Percentiles rank a stretch among this genome's conserved stretches.
Evolutionary conservation across 2,113 vertebrate genomes (phyloP).

Genomic region (Chloropsis hardwickii): DNA sequence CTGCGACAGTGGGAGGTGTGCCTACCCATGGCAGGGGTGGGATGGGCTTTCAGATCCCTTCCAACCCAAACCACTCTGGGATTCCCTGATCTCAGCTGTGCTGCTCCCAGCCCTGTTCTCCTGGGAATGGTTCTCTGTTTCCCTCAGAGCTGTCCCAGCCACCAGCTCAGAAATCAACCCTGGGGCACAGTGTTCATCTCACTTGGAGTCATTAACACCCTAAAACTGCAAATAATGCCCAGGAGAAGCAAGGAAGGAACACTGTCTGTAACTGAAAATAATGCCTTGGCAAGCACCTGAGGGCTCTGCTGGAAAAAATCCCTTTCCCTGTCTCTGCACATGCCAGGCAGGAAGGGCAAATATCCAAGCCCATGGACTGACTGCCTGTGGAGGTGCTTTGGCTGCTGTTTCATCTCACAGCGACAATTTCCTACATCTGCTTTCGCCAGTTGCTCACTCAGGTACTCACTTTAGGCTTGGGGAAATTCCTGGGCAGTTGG

Average conservation of each 20-base stretch:
- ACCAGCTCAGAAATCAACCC: background rate
- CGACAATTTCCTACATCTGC: background rate
- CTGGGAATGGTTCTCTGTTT: background rate
- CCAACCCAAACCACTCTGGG: background rate
- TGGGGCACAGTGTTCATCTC: accelerated
- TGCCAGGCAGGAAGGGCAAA: background rate
- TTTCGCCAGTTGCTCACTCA: background rate
- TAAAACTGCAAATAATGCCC: background rate
- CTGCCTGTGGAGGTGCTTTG: background rate
- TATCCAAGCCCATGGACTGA: background rate
- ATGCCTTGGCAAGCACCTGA: accelerated
- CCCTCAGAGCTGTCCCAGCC: background rate
- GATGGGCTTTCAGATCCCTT: background rate
- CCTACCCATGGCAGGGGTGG: background rate
- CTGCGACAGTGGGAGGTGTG: background rate
- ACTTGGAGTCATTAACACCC: background rate
- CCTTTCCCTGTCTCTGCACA: background rate
- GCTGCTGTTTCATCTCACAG: background rate
- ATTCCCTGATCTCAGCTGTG: background rate
- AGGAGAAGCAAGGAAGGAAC: background rate
- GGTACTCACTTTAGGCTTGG: background rate
- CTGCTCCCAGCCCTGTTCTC: background rate
- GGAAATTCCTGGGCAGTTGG: background rate
- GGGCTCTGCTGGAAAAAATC: background rate
- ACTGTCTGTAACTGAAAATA: background rate